Base-by-base conservation (phyloP, 2,113 vertebrate species). In the Cinclus cinclus region DNA sequence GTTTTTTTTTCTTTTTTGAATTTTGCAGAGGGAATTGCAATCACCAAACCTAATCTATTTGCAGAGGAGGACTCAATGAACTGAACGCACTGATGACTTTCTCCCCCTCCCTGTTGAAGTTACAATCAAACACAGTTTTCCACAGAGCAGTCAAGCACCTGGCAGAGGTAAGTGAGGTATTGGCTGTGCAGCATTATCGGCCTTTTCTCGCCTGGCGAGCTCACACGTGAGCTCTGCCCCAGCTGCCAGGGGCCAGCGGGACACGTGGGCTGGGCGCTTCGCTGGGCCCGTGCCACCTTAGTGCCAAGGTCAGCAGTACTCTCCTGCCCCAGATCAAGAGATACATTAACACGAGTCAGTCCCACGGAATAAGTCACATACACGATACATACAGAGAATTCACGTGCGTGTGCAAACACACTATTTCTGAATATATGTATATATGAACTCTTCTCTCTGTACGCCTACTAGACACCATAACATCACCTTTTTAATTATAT, bases 321-420 rank as follows among this genome's bases (percentile, higher is more conserved):
- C 98, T 98, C 92, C 94, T 90, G 91, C 97, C 97, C 97, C 97
- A 95, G 97, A 98, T 98, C 98, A 97, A 98, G 92, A 98, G 98
- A 98, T 97, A 98, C 87, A 97, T 97, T 97, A 98, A 98, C 98
- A 98, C 97, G 97, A 98, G 98, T 94, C 97, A 97, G 97, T 97
- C 98, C 98, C 98, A 98, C 96, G 22, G 97, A 98, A 98, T 97
- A 97, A 96, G 98, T 95, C 97, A 98, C 97, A 97, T 96, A 98
- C 97, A 98, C 96, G 35, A 97, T 82, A 97, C 98, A 97, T 96
- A 98, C 97, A 98, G 97, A 98, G 97, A 98, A 97, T 96, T 95
- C 97, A 98, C 97, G 97, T 96, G 97, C 47, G 87, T 84, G 91
- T 96, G 94, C 94, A 97, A 96, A 97, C 95, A 98, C 95, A 98